Conservation (phyloP, 2,113 vertebrate genomes). For the Octodon degus region DNA sequence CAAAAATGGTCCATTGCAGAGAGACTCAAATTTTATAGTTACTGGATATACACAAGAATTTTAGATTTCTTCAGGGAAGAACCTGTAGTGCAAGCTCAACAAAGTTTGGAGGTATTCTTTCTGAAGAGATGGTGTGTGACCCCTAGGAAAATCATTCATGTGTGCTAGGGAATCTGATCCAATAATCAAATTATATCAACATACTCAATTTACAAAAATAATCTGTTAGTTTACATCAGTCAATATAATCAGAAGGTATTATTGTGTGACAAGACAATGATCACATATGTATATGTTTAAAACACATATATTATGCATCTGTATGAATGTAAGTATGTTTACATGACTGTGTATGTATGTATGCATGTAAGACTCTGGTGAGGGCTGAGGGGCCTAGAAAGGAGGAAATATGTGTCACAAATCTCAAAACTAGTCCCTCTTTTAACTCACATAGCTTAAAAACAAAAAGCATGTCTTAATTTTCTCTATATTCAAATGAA, state of each 20-base stretch:
- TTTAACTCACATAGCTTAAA: neutral
- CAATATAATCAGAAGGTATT: slow-evolving; percentile 5
- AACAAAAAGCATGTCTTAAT: neutral
- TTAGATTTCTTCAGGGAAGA: neutral
- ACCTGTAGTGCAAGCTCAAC: neutral
- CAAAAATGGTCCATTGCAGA: neutral
- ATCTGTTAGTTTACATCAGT: neutral
- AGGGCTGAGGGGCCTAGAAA: neutral
- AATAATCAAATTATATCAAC: neutral
- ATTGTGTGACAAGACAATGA: neutral
- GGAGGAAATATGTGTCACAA: neutral
- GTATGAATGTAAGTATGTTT: neutral
- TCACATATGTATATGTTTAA: neutral
- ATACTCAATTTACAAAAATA: neutral
- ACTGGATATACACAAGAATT: neutral
- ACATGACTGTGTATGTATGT: neutral
- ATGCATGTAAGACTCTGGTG: neutral
- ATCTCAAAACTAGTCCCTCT: neutral
- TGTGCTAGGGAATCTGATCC: neutral
- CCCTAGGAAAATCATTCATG: neutral
- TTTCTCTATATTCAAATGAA: slow-evolving; percentile 19
- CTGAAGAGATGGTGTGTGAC: neutral
- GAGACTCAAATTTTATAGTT: neutral
- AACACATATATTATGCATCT: neutral
- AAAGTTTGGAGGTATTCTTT: neutral